Percentiles rank a stretch among this genome's conserved stretches.
Conservation (phyloP, 2,888 invertebrate species). For the Eupithecia subfuscata region DNA sequence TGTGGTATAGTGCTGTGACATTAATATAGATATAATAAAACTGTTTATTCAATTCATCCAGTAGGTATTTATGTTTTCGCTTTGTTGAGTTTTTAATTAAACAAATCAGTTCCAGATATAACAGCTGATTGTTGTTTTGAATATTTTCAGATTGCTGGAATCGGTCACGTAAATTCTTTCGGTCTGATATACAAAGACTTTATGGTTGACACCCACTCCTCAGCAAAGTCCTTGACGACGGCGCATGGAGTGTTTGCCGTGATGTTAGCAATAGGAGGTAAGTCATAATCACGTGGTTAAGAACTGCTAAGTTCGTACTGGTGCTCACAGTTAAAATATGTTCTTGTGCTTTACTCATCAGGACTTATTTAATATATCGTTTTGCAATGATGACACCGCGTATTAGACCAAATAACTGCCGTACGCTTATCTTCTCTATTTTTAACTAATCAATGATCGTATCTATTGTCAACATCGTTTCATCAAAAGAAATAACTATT, state of each 20-base stretch:
- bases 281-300: background rate
- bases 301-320: background rate
- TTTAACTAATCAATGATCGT: too few relatives aligned
- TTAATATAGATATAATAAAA: background rate
- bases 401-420: background rate
- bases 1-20: background rate
- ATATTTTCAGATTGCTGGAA: constrained; percentile 81
- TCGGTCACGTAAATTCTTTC: constrained; percentile 85
- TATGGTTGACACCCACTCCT: constrained; percentile 69
- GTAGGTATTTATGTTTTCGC: background rate
- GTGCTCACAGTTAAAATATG: background rate
- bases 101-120: background rate
- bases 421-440: background rate
- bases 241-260: constrained; percentile 76
- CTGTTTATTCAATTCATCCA: background rate
- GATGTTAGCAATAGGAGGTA: constrained; percentile 78
- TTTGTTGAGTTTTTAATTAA: background rate
- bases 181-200: constrained; percentile 82
- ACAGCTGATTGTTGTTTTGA: background rate
- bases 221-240: constrained; percentile 73
- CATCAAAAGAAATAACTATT: too few relatives aligned
- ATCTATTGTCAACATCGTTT: background rate
- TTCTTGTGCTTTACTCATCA: background rate
- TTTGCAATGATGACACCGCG: background rate
- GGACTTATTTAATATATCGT: background rate